Evolutionary conservation across 2,113 vertebrate genomes (phyloP), one percentile per base, ranked within the genome.

Genomic region (Aspidoscelis tigris): DNA sequence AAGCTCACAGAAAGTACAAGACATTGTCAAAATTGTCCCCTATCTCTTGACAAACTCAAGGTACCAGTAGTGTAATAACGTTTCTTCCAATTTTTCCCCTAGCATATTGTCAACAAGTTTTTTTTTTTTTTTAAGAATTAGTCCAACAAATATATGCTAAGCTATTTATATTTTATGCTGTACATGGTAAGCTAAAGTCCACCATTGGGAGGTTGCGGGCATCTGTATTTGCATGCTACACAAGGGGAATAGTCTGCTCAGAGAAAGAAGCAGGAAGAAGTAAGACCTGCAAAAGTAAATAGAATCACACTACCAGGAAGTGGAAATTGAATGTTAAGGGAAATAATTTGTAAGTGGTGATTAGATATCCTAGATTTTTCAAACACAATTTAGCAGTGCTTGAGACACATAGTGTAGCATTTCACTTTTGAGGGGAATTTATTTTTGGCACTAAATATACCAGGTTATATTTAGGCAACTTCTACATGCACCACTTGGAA

Each of bases 81-180:
- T 66, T 69, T 21, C 22, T 61, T 82, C 1, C 1, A 84, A 14
- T 2, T 7, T 77, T 84, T 78, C 89, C 84, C 10, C 20, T 90
- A 44, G 75, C 66, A 89, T 85, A 88, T 89, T 86, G 68, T 26
- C 69, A 86, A 88, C 81, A 58, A 78, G 72, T 0, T 88, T 70
- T 84, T 5, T 0, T 88, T 70, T 84, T 5, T 78, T 80, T 83
- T 89, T 88, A 90, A 71, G 26, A 72, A 75, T 81, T 58, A 89
- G 39, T 85, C 80, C 12, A 58, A 55, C 26, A 91, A 89, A 92
- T 87, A 12, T 74, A 84, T 88, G 53, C 84, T 82, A 14, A 43
- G 43, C 3, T 71, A 87, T 85, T 93, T 86, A 20, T 44, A 89
- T 18, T 88, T 91, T 89, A 82, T 93, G 85, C 74, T 87, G 3